Percentiles rank a stretch among this genome's conserved stretches.
These are phyloP conservation scores for Linepithema humile DNA, from an alignment of 1,140 invertebrate genomes.

Conservation along the genomic window DNA sequence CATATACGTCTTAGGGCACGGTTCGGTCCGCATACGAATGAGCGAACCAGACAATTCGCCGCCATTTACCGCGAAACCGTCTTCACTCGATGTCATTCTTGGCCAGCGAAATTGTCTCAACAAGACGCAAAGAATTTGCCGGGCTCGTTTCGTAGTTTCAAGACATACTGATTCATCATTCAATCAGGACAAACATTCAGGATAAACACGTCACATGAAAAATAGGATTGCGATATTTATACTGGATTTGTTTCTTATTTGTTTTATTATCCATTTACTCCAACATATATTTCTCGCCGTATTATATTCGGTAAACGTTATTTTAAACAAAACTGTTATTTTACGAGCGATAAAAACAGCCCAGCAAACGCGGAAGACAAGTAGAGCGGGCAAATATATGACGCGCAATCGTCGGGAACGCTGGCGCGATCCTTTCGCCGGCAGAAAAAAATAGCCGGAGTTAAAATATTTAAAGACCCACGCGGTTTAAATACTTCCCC, in stretches of 20 bases:
- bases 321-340: conserved; percentile 52
- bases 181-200: neutral
- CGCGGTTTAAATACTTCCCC: conserved; percentile 51
- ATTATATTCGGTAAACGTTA: conserved; percentile 47
- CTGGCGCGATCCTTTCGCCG: conserved; percentile 47
- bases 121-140: neutral
- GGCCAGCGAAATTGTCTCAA: neutral
- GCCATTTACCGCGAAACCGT: conserved; percentile 55
- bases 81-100: conserved; percentile 24
- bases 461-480: conserved; percentile 63
- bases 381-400: conserved; percentile 53
- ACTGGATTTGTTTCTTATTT: neutral
- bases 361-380: conserved; percentile 53
- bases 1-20: conserved; percentile 65
- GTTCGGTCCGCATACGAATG: conserved; percentile 76
- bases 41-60: conserved; percentile 61
- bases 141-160: neutral
- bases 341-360: conserved; percentile 51
- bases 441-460: conserved; percentile 60
- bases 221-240: neutral
- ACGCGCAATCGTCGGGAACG: conserved; percentile 48
- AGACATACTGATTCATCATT: neutral
- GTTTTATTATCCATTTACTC: conserved; percentile 43
- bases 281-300: conserved; percentile 27
- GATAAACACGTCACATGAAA: neutral